These are phyloP conservation scores for Gallirallus australis DNA, from an alignment of 2,797 vertebrate genomes.

Conservation along the genomic window DNA sequence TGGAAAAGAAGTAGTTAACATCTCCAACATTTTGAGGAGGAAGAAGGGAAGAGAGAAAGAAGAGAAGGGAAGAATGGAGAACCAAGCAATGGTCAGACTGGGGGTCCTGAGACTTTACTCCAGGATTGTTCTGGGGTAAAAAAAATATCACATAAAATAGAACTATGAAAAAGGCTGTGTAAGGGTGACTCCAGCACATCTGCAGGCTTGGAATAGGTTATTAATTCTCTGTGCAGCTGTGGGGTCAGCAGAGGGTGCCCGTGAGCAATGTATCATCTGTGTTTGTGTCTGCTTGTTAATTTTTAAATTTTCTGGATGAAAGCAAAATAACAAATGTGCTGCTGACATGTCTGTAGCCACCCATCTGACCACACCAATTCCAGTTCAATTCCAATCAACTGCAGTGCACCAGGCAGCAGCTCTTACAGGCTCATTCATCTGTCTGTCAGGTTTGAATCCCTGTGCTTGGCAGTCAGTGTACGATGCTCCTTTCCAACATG, in stretches of 20 bases:
- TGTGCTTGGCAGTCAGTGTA: background rate
- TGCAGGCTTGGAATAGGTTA: background rate
- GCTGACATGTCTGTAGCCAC: background rate
- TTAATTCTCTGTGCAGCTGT: background rate
- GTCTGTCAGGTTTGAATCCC: background rate
- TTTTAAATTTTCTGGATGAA: background rate
- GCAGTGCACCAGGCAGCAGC: background rate
- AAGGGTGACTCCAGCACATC: background rate
- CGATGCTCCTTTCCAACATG: fast-evolving
- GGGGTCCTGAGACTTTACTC: background rate
- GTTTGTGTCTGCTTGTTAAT: fast-evolving
- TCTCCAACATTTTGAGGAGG: background rate
- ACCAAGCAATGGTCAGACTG: background rate
- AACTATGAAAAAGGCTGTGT: background rate
- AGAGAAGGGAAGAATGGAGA: background rate
- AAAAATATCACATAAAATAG: background rate
- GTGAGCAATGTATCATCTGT: background rate
- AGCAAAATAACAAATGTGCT: background rate
- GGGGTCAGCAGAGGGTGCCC: slow-evolving; percentile 60
- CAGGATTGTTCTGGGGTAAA: background rate
- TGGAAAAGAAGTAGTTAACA: background rate
- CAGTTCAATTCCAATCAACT: background rate
- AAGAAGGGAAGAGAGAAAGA: background rate
- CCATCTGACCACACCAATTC: background rate
- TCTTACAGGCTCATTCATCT: background rate